Base-by-base conservation (phyloP, 2,888 invertebrate species). In the Ormyrus rosae region DNA sequence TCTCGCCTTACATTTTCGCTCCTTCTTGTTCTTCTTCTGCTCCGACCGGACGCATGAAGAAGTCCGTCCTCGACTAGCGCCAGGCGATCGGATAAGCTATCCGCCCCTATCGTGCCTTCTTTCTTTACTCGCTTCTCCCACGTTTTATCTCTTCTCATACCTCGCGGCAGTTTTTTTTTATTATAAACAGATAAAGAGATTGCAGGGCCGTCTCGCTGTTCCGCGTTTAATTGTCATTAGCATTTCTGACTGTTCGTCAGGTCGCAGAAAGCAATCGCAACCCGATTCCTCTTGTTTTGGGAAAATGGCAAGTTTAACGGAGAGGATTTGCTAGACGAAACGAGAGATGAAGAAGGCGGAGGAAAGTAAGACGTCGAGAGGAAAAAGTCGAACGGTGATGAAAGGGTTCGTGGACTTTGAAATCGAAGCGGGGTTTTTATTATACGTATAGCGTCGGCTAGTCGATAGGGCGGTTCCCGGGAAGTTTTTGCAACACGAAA, bases 351-450 rank as follows among this genome's bases (percentile, higher is more conserved):
- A 73, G 65, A 73, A 55, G 73, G 19, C 56, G 46, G 46, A 60
- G 45, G 46, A n/a, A 46, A 65, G 13, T 69, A 76, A 77, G 63
- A 77, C 69, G 63, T 63, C 51, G 63, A 11, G 63, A 11, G 48
- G 53, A 63, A 61, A 58, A 45, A 51, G n/a, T 56, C 65, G 58
- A 61, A 55, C 34, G 51, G 69, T 70, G 77, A 78, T 78, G 77
- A 78, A 78, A 78, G 70, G 77, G 70, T 78, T 65, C 69, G 74
- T 68, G 77, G 58, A 81, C 85, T 84, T 83, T 84, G 84, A 84
- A 84, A 84, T 84, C 78, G 82, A 83, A 84, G 82, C 76, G 67
- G 74, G 58, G 83, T 84, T 84, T 82, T 84, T 83, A 34, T 65
- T 19, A 51, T 50, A 9, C 13, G 60, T 10, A 55, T 10, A 55